Base-by-base conservation (phyloP, 2,797 vertebrate genomes). In the Semotilus atromaculatus region DNA sequence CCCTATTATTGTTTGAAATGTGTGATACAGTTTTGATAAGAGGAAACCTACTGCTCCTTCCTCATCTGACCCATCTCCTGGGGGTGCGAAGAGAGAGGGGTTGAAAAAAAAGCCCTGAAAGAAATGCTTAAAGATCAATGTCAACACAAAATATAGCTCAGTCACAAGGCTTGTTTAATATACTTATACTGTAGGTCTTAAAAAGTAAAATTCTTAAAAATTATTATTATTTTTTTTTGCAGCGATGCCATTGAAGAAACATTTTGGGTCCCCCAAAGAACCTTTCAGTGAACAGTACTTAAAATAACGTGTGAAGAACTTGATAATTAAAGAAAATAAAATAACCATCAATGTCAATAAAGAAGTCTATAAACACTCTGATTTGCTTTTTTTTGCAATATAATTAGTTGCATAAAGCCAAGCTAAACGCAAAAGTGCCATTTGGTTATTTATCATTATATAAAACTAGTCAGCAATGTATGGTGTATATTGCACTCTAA, bases 31-130 rank as follows among this genome's bases (percentile, higher is more conserved):
- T 78, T 78, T n/a, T 68, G 2, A 48, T 31, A 51, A 31, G 4
- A 23, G 16, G 4, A 43, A 86, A 19, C 87, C 91, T 74, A 94
- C 94, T 89, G 91, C 91, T 9, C 16, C 34, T 86, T 95, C 94
- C 64, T 95, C 94, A 18, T 94, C 93, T 80, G 94, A 95, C 29
- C 7, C 87, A 0, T 94, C 92, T 80, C 73, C 91, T 40, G 2
- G 84, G 58, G 83, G 60, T 19, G 62, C 18, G 1, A 87, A 73
- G 83, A 88, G 7, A 23, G 45, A 80, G 2, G 82, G 84, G 34
- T 77, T 84, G 58, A 48, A 66, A 13, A 73, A 68, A 53, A 72
- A 85, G 3, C 36, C 64, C 87, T 88, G 45, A 45, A 84, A 84
- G 26, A 64, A 45, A 80, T 10, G 3, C 43, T 60, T 1, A 62